Conservation (phyloP, 2,888 invertebrate species). For the Cyclophora punctaria region DNA sequence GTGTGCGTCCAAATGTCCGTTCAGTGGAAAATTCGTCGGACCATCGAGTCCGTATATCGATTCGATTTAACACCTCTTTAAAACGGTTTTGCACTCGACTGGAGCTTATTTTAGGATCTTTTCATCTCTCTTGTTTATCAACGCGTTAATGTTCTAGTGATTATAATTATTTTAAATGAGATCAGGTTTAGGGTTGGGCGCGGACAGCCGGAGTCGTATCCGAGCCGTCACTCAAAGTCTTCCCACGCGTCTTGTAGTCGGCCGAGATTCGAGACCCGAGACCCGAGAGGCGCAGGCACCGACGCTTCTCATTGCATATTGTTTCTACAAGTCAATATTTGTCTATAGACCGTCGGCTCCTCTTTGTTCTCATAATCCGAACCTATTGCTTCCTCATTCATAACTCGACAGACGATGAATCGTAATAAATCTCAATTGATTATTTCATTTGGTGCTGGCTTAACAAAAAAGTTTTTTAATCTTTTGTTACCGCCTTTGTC, state of each 20-base stretch:
- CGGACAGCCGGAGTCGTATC: constrained; percentile 21
- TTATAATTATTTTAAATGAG: constrained; percentile 3
- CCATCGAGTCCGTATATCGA: constrained; percentile 65
- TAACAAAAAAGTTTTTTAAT: constrained; percentile 47
- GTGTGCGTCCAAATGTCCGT: constrained; percentile 61
- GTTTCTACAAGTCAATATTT: constrained; percentile 75
- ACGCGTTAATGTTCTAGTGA: constrained; percentile 47
- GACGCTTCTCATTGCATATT: constrained; percentile 33
- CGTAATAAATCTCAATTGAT: constrained; percentile 68
- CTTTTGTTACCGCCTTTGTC: constrained; percentile 52
- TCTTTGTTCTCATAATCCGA: constrained; percentile 62
- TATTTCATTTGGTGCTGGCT: constrained; percentile 53
- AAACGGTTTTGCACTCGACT: constrained; percentile 66
- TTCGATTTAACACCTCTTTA: constrained; percentile 71
- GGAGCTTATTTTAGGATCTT: constrained; percentile 70
- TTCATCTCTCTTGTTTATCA: constrained; percentile 64
- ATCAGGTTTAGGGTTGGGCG: constrained; percentile 1
- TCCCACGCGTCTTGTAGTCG: constrained; percentile 26
- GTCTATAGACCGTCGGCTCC: constrained; percentile 58
- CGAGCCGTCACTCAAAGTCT: constrained; percentile 50
- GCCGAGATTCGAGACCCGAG: constrained; percentile 24
- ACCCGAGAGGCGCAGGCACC: constrained; percentile 23
- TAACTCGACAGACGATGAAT: constrained; percentile 62
- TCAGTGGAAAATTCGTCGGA: constrained; percentile 72
- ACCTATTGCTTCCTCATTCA: constrained; percentile 56